Conservation (phyloP, 2,113 vertebrate genomes). For the Varanus salvator region DNA sequence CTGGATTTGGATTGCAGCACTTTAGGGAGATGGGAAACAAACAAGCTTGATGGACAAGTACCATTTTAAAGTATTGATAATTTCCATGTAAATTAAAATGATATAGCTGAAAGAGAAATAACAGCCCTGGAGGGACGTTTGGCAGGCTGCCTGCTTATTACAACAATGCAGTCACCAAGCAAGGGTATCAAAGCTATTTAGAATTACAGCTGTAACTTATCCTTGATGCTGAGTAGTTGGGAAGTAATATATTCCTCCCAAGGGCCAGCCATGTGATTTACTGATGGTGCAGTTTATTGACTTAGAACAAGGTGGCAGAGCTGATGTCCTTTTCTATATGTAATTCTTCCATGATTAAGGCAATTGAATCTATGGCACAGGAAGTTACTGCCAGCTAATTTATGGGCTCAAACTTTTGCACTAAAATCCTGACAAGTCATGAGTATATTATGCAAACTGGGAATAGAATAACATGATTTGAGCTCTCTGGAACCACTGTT, state of each 20-base stretch:
- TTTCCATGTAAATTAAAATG: conserved; percentile 74
- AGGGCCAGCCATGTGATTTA: conserved; percentile 31
- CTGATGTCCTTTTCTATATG: conserved; percentile 13
- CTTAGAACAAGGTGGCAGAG: conserved; percentile 25
- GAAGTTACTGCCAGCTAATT: conserved; percentile 24
- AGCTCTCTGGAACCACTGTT: not conserved
- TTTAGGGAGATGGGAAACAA: conserved; percentile 58
- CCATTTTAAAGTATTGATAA: conserved; percentile 66
- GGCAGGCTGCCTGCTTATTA: conserved; percentile 66
- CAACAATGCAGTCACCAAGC: conserved; percentile 59
- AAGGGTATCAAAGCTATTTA: conserved; percentile 63
- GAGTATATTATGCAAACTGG: not conserved
- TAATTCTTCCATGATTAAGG: conserved; percentile 13
- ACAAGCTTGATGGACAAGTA: conserved; percentile 63
- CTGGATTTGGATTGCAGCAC: conserved; percentile 52
- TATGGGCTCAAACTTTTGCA: conserved; percentile 14
- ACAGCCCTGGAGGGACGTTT: conserved; percentile 61
- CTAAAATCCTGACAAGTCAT: not conserved
- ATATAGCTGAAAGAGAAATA: conserved; percentile 63
- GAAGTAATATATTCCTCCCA: conserved; percentile 56
- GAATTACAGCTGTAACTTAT: conserved; percentile 69
- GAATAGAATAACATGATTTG: not conserved
- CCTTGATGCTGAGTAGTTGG: conserved; percentile 55
- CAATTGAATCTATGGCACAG: conserved; percentile 37
- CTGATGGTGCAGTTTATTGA: conserved; percentile 6